Evolutionary conservation across 1,140 invertebrate species (phyloP), one percentile per base, ranked within the genome.

Genomic region (Lutraria rhynchaena): DNA sequence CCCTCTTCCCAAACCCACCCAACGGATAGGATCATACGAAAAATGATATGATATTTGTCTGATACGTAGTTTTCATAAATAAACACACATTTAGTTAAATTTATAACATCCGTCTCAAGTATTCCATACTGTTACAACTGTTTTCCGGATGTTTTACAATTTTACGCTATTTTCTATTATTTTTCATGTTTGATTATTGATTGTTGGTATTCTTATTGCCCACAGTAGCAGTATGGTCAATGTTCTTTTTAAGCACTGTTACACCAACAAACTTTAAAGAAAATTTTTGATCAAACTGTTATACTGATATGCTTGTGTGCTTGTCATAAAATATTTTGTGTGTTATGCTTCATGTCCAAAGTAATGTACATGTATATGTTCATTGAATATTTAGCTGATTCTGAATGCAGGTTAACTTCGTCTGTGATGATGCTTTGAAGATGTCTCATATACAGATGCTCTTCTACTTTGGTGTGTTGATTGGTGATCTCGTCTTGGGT

Each of bases 371-470:
- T 19, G 19, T 49, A 49, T 9, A 49, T 19, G 11, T 49, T 49
- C 11, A 11, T 49, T 11, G 9, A 11, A 49, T 49, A 49, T 11
- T 49, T 49, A 49, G 11, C 19, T 19, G 19, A 11, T 49, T 49
- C 44, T 9, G 11, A 13, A 41, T 71, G n/a, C 69, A 71, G 69
- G 29, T 15, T n/a, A 53, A 71, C 27, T 55, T 55, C 24, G 69
- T 71, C 3, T 71, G 69, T 37, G 31, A n/a, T 11, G 69, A 71
- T 31, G 69, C 69, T 3, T n/a, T 71, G 27, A 71, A 71, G 51
- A 71, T 49, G 0, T 71, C 69, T 17, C 69, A 71, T 27, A 55
- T 71, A 7, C 69, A 71, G 69, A 71, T 71, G 69, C 55, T 71
- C 27, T 71, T 71, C n/a, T 71, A 55, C 22, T 53, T 71, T 37